These are phyloP conservation scores for Bagarius yarrelli DNA, from an alignment of 2,113 vertebrate genomes.

Conservation along the genomic window DNA sequence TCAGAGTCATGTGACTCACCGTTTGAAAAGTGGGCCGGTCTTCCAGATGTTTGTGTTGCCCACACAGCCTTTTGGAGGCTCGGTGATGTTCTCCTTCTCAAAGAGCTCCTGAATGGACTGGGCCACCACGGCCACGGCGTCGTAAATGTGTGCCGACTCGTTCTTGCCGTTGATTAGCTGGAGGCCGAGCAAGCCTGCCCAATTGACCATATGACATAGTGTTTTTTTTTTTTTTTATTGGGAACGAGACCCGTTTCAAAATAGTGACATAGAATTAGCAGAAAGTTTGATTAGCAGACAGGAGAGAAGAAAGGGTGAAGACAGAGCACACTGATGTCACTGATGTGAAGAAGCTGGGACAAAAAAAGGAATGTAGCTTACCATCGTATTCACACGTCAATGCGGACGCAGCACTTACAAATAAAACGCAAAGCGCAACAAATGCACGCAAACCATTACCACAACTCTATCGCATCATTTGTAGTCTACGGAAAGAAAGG, in stretches of 20 bases:
- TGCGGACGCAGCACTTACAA: conserved; percentile 47
- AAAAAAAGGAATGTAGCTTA: conserved; percentile 56
- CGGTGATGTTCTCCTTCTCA: conserved; percentile 90
- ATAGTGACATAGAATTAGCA: conserved; percentile 36
- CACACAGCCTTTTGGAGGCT: conserved; percentile 80
- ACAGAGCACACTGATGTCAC: conserved; percentile 48
- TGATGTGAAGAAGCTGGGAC: conserved; percentile 48
- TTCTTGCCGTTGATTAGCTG: conserved; percentile 98
- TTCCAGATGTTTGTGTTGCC: conserved; percentile 99
- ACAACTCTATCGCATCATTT: conserved; percentile 56
- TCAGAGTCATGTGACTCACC: conserved; percentile 66
- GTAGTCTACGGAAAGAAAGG: conserved; percentile 57
- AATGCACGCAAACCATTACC: conserved; percentile 54
- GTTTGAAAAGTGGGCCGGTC: conserved; percentile 95
- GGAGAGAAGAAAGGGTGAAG: conserved; percentile 8
- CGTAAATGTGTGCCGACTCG: conserved; percentile 95
- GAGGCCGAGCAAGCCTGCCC: conserved; percentile 88
- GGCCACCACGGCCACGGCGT: conserved; percentile 91
- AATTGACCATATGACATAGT: conserved; percentile 44
- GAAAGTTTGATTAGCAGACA: conserved; percentile 23
- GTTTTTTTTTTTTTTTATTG: conserved; percentile 25
- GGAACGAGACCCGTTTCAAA: conserved; percentile 25
- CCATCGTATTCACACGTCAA: conserved; percentile 53
- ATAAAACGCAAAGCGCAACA: conserved; percentile 51
- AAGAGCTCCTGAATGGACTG: conserved; percentile 83